A percentile compares a stretch with the other conserved stretches of the same genome.
These are phyloP conservation scores for Caenorhabditis japonica DNA, from an alignment of 2,888 invertebrate species.

Conservation along the genomic window DNA sequence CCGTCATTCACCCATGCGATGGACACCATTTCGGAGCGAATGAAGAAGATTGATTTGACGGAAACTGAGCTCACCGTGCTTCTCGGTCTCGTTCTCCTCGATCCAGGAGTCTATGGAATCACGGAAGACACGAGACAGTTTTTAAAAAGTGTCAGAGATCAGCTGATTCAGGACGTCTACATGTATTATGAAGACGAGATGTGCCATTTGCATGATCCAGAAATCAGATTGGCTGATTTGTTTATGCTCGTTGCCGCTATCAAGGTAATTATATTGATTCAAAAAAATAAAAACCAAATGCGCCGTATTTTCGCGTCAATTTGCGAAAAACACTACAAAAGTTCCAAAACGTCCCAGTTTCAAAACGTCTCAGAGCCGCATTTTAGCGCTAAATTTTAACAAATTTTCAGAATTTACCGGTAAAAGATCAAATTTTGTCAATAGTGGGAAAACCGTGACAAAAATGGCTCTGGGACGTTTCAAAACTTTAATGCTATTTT, in stretches of 20 bases:
- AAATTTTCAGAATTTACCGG: no score
- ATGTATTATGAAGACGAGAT: conserved; percentile 60
- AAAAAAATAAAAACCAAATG: no score
- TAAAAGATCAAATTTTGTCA: no score
- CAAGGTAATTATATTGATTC: conserved; percentile 50
- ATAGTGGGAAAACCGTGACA: no score
- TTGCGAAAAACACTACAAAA: background rate
- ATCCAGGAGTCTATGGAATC: conserved; percentile 52
- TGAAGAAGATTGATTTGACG: conserved; percentile 64
- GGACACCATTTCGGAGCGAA: conserved; percentile 65
- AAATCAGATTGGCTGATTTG: conserved; percentile 68
- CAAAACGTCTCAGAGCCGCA: no score
- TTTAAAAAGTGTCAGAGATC: conserved; percentile 60
- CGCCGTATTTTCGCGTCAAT: no score
- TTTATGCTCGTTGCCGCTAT: conserved; percentile 67
- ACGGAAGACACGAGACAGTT: conserved; percentile 40
- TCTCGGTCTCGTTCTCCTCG: conserved; percentile 61
- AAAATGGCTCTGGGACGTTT: no score
- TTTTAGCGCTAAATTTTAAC: no score
- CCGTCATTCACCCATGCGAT: conserved; percentile 71
- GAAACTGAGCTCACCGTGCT: conserved; percentile 67
- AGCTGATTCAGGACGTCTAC: conserved; percentile 65
- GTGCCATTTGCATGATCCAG: conserved; percentile 58
- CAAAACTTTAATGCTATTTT: no score
- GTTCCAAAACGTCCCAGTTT: background rate